phyloP scores from a whole-genome alignment of 1,140 invertebrate genomes.

The Euglossa dilemma region DNA sequence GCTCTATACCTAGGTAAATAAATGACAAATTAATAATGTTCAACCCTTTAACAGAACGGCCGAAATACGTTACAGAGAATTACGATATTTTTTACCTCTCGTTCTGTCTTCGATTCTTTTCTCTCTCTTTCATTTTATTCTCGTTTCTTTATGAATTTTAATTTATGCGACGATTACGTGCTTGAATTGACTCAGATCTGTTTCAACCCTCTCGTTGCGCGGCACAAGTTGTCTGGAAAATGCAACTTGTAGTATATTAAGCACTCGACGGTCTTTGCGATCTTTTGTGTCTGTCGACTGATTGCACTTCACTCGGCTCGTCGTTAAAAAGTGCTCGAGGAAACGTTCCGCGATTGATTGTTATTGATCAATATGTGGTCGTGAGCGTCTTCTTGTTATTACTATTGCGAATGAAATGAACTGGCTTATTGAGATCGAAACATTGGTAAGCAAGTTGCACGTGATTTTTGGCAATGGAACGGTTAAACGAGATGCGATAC shows the following conservation, averaged over 20 bases:
- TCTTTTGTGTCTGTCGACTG: background rate
- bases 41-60: constrained; percentile 49
- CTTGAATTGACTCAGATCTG: background rate
- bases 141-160: background rate
- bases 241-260: background rate
- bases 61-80: constrained; percentile 70
- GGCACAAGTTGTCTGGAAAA: background rate
- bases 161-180: background rate
- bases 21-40: constrained; percentile 45
- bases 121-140: too few species aligned
- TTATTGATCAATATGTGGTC: background rate
- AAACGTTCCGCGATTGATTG: background rate
- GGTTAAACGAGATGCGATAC: background rate
- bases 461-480: constrained; percentile 5
- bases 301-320: background rate
- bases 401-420: background rate
- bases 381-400: background rate
- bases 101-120: background rate
- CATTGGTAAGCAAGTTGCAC: background rate
- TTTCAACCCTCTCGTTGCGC: background rate
- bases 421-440: background rate
- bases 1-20: constrained; percentile 26
- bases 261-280: background rate
- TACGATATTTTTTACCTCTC: constrained; percentile 56
- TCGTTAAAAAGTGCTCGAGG: background rate